Base-by-base conservation (phyloP, 2,888 invertebrate species). In the Neelides folsomi region DNA sequence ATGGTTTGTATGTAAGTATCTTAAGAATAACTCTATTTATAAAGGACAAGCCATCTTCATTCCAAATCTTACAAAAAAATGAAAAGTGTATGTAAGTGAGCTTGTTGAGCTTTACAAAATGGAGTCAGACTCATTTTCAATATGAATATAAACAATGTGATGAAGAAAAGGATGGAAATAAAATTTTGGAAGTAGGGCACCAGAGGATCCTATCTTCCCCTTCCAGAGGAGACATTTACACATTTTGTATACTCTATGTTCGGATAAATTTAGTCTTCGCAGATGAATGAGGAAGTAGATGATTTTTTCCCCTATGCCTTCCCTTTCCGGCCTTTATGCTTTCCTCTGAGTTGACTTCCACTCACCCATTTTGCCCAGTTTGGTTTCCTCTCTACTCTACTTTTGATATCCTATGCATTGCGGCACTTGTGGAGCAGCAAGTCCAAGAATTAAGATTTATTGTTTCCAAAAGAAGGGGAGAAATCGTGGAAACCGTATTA, bases 391-490 rank as follows among this genome's bases (percentile, higher is more conserved):
- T 39, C 15, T 13, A 9, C 37, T 10, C 9, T 36, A 13, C 39
- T 39, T 39, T 39, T 39, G 3, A 39, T 13, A 5, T 39, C 13
- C 15, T 27, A 45, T 13, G 36, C 35, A 36, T 20, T 12, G 53
- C 52, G 54, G 56, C 59, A 59, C 59, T 59, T 59, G 59, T 59
- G 51, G 59, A 59, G 59, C 55, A 27, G 27, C 27, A 27, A 27
- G 27, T 55, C 51, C 55, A 54, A 57, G 57, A 59, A 59, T 57
- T 59, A 59, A 57, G 59, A 59, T 59, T 59, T 59, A 59, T 59
- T 59, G 59, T 50, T 47, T 50, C 50, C 37, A 42, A 36, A n/a
- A n/a, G 15, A 8, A 13, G 13, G 15, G 15, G 39, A n/a, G 13
- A 39, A 39, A 8, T 15, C n/a, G 3, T 3, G 39, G 39, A 39